These are phyloP conservation scores for Neoscelio sp. DNA, from an alignment of 2,888 invertebrate genomes.

Conservation along the genomic window DNA sequence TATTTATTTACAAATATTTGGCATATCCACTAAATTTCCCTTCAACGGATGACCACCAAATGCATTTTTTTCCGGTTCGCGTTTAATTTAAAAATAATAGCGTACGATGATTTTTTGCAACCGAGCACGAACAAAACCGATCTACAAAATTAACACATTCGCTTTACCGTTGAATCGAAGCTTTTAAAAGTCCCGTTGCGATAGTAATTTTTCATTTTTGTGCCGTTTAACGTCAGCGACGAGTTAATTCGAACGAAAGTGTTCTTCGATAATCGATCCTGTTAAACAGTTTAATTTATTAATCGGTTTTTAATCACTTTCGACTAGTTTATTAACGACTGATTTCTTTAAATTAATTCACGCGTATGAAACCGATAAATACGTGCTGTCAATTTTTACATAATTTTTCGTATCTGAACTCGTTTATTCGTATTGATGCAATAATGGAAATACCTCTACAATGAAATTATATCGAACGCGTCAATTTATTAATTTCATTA, in stretches of 20 bases:
- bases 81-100: no score
- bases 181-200: no score
- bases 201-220: no score
- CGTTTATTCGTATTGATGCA: slow-evolving; percentile 29
- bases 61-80: no score
- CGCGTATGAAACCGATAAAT: slow-evolving; percentile 13
- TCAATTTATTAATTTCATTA: slow-evolving; percentile 50
- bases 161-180: neutral
- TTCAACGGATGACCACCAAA: no score
- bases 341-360: slow-evolving; percentile 40
- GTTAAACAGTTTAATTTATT: slow-evolving; percentile 41
- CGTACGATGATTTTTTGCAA: no score
- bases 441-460: slow-evolving; percentile 27
- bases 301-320: slow-evolving; percentile 46
- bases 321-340: slow-evolving; percentile 31
- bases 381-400: slow-evolving; percentile 11
- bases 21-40: no score
- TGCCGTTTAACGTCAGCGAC: no score
- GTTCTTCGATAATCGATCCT: slow-evolving; percentile 33
- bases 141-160: neutral
- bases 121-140: slow-evolving; percentile 5
- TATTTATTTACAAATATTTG: slow-evolving; percentile 14
- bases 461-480: slow-evolving; percentile 42
- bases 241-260: slow-evolving; percentile 29
- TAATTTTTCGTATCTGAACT: slow-evolving; percentile 15